These are phyloP conservation scores for Brachionus koreanus DNA, from an alignment of 1,140 invertebrate genomes.

Conservation along the genomic window DNA sequence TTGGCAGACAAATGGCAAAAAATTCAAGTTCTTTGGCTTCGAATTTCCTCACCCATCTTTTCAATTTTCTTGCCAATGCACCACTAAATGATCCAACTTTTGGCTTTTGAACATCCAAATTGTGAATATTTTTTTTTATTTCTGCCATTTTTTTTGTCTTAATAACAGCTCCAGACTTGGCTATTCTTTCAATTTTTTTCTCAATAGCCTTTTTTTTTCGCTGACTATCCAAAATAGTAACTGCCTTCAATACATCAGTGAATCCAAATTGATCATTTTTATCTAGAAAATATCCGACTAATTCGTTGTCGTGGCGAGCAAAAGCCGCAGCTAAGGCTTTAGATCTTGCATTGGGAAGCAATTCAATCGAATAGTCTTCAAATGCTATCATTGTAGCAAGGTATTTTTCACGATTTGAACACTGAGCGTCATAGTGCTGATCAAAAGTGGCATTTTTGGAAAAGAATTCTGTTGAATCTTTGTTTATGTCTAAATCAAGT, in stretches of 20 bases:
- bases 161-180: slow-evolving; percentile 49
- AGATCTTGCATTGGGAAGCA: slow-evolving; percentile 52
- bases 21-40: slow-evolving; percentile 51
- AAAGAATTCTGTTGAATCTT: slow-evolving; percentile 21
- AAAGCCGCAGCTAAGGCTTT: slow-evolving; percentile 53
- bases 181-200: slow-evolving; percentile 52
- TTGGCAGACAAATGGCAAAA: slow-evolving; percentile 51
- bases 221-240: slow-evolving; percentile 52
- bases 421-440: slow-evolving; percentile 53
- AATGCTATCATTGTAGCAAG: slow-evolving; percentile 51
- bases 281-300: slow-evolving; percentile 50
- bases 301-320: slow-evolving; percentile 52
- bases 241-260: slow-evolving; percentile 53
- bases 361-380: slow-evolving; percentile 50
- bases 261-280: slow-evolving; percentile 51
- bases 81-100: slow-evolving; percentile 44
- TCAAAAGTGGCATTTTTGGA: slow-evolving; percentile 44
- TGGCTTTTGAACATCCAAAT: slow-evolving; percentile 51
- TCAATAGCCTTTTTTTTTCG: slow-evolving; percentile 51
- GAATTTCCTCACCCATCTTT: slow-evolving; percentile 50
- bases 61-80: slow-evolving; percentile 48
- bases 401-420: slow-evolving; percentile 51
- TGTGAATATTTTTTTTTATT: slow-evolving; percentile 54
- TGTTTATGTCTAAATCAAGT: not conserved
- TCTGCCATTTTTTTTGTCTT: slow-evolving; percentile 50